Conservation (phyloP, 2,888 invertebrate species). For the Orchesella flavescens region DNA sequence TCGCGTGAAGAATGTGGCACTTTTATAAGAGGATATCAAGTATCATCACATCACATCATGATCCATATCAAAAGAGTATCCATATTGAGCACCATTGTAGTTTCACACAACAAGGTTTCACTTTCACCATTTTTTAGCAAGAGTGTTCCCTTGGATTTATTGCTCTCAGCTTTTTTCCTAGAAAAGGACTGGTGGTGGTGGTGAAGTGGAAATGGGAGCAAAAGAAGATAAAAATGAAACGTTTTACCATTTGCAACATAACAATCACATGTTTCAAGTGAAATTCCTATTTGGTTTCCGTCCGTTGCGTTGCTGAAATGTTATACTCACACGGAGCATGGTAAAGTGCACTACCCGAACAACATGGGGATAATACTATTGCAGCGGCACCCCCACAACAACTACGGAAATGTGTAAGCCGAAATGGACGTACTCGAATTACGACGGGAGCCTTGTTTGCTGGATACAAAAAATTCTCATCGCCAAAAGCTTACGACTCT, state of each 20-base stretch:
- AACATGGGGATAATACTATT: no score
- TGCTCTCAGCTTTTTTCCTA: slow-evolving; percentile 31
- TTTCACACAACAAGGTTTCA: slow-evolving; percentile 22
- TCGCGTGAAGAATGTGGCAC: no score
- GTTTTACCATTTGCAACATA: slow-evolving; percentile 43
- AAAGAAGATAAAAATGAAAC: slow-evolving; percentile 48
- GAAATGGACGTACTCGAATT: no score
- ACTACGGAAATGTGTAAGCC: no score
- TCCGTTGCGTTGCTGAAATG: neutral
- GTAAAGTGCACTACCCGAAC: no score
- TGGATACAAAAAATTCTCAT: slow-evolving; percentile 12
- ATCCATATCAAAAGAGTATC: slow-evolving; percentile 1
- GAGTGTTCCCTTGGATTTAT: slow-evolving; percentile 39
- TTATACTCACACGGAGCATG: neutral
- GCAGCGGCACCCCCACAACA: no score
- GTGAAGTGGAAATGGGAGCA: neutral
- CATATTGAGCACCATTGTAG: neutral
- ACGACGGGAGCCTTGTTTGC: neutral
- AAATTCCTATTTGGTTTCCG: neutral
- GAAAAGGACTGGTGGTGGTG: neutral
- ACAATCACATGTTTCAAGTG: slow-evolving; percentile 21
- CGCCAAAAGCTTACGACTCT: neutral
- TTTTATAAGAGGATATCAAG: neutral
- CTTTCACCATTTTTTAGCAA: slow-evolving; percentile 34
- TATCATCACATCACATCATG: slow-evolving; percentile 4